Conservation (phyloP, 2,797 vertebrate genomes). For the Esox lucius region DNA sequence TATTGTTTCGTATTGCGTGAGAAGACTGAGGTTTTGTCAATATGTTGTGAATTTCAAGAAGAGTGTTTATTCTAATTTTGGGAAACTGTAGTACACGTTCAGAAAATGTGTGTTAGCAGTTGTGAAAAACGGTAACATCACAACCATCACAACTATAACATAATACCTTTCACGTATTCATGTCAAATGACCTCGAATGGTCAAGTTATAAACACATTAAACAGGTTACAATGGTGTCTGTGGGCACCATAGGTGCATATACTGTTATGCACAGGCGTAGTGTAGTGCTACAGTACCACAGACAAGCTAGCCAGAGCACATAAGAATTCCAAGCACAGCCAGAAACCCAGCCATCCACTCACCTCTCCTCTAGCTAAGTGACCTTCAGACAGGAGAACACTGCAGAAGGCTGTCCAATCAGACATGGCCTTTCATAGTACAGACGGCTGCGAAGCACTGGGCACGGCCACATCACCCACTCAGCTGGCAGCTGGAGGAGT, state of each 20-base stretch:
- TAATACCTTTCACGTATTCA: neutral
- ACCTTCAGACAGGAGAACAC: constrained; percentile 62
- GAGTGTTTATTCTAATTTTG: too few relatives aligned
- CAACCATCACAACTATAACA: constrained; percentile 3
- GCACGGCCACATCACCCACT: constrained; percentile 42
- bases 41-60: too few relatives aligned
- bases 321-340: constrained; percentile 57
- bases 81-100: too few relatives aligned
- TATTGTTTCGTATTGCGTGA: too few relatives aligned
- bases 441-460: constrained; percentile 54
- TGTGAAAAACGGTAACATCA: neutral
- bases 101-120: too few relatives aligned
- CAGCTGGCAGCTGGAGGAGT: constrained; percentile 32
- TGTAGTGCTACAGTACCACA: constrained; percentile 38
- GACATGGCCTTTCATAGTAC: constrained; percentile 65
- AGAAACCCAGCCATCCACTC: constrained; percentile 38
- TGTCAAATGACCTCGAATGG: neutral
- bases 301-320: constrained; percentile 23
- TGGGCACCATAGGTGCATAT: neutral
- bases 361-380: constrained; percentile 41
- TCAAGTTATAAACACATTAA: neutral
- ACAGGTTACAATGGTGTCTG: neutral
- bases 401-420: constrained; percentile 64
- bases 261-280: neutral
- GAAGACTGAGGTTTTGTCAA: too few relatives aligned